Percentiles rank a stretch among this genome's conserved stretches.
Evolutionary conservation across 2,888 invertebrate genomes (phyloP).

Genomic region (Tinea trinotella): DNA sequence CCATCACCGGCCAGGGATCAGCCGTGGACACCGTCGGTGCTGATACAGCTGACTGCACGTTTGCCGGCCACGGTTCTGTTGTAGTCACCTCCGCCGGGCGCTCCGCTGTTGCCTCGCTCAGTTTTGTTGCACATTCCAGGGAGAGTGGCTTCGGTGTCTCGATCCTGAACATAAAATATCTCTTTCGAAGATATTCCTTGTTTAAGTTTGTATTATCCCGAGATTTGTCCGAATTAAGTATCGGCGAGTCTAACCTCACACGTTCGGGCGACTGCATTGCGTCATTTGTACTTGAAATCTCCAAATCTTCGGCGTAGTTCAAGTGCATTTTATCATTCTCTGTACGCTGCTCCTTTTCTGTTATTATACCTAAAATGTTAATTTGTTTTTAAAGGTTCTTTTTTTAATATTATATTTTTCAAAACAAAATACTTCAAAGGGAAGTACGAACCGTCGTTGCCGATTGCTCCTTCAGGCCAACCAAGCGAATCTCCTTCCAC

Average conservation of each 20-base stretch:
- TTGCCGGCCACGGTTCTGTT: constrained; percentile 46
- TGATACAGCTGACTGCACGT: constrained; percentile 31
- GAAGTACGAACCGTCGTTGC: constrained; percentile 45
- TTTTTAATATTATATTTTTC: not conserved
- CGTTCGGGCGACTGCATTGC: constrained; percentile 67
- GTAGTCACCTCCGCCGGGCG: constrained; percentile 64
- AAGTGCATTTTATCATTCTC: constrained; percentile 58
- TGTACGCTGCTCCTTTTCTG: constrained; percentile 56
- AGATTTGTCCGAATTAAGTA: not conserved
- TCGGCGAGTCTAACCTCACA: constrained; percentile 42
- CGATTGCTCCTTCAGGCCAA: constrained; percentile 61
- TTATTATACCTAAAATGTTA: not conserved
- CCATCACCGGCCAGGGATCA: constrained; percentile 49
- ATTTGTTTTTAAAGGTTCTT: not conserved
- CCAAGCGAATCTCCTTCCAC: constrained; percentile 67
- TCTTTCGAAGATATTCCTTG: constrained; percentile 8
- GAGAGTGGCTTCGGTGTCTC: constrained; percentile 62
- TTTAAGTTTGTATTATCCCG: not conserved
- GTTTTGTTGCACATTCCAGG: constrained; percentile 45
- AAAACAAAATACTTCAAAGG: not conserved
- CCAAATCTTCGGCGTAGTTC: constrained; percentile 61
- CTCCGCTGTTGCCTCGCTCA: constrained; percentile 38
- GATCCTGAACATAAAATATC: constrained; percentile 37
- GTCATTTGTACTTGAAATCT: constrained; percentile 69
- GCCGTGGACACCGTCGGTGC: constrained; percentile 28